Evolutionary conservation across 2,797 vertebrate genomes (phyloP), one percentile per base, ranked within the genome.

Genomic region (Harpagifer antarcticus): DNA sequence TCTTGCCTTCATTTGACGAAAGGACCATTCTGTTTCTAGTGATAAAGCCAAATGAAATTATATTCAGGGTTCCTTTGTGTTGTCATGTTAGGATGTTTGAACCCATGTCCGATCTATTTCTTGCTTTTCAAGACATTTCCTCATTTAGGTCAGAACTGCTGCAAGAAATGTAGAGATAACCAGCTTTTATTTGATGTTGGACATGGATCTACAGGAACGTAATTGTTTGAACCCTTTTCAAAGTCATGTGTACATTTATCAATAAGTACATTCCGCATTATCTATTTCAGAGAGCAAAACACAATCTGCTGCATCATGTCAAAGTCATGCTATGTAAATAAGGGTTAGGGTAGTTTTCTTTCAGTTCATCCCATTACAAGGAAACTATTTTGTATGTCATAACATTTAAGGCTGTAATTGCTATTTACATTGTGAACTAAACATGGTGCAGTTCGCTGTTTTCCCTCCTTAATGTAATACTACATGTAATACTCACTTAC

Each of bases 1-100:
- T 50, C 58, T 78, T 52, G 47, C 10, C 53, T 65, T 68, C 60
- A 59, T 40, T 12, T 55, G 5, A 45, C 15, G 5, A 55, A 64
- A 49, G 5, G 10, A 13, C 17, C 14, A 33, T 57, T 37, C 42
- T 50, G n/a, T 19, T 62, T 40, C 53, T 54, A 55, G 4, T 48
- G 9, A 48, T 60, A 8, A 15, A 53, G 17, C 42, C 14, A 19
- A 70, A 63, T 64, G 7, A 5, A 58, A 43, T 54, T 9, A 44
- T 3, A 52, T 11, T 57, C 14, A 17, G 48, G 19, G 15, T 20
- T 66, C 20, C 50, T 56, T 54, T 27, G n/a, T 44, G n/a, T 31
- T 57, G 45, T 33, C 53, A 14, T 50, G 19, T 40, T 37, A 42
- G 9, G 19, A 1, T 14, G 9, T 50, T 20, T 53, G 49, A 37